Percentiles rank a stretch among this genome's conserved stretches.
Evolutionary conservation across 2,888 invertebrate species (phyloP).

Genomic region (Tupiocoris notatus): DNA sequence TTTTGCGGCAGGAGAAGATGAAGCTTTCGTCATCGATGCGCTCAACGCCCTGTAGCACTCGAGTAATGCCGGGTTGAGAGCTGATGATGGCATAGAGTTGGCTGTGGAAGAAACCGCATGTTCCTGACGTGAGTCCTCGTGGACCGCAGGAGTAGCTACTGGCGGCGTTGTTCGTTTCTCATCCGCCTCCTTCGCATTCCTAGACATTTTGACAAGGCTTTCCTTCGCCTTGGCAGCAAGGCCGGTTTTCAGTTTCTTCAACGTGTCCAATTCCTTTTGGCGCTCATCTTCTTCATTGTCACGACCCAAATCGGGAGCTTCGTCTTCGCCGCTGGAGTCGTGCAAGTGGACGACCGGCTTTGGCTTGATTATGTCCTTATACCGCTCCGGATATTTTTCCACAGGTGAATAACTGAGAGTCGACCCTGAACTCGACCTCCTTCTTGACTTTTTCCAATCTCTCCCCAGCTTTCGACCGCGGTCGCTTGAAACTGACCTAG

Average conservation of each 20-base stretch:
- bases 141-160: neutral
- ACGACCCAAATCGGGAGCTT: conserved; percentile 59
- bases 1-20: neutral
- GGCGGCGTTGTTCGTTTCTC: neutral
- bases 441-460: conserved; percentile 41
- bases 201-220: conserved; percentile 53
- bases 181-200: conserved; percentile 14
- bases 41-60: neutral
- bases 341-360: conserved; percentile 62
- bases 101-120: neutral
- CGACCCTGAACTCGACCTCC: conserved; percentile 45
- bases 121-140: neutral
- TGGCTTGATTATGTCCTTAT: conserved; percentile 63
- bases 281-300: conserved; percentile 66
- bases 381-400: conserved; percentile 66
- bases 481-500: conserved; percentile 25
- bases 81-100: neutral
- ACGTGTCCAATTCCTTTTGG: conserved; percentile 55
- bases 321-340: conserved; percentile 59
- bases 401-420: conserved; percentile 70
- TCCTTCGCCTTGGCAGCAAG: conserved; percentile 72
- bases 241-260: conserved; percentile 60
- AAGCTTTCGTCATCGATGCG: neutral
- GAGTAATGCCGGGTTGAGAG: neutral
- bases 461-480: conserved; percentile 31